Evolutionary conservation across 2,797 vertebrate species (phyloP), one percentile per base, ranked within the genome.

Genomic region (Channallabes apus): DNA sequence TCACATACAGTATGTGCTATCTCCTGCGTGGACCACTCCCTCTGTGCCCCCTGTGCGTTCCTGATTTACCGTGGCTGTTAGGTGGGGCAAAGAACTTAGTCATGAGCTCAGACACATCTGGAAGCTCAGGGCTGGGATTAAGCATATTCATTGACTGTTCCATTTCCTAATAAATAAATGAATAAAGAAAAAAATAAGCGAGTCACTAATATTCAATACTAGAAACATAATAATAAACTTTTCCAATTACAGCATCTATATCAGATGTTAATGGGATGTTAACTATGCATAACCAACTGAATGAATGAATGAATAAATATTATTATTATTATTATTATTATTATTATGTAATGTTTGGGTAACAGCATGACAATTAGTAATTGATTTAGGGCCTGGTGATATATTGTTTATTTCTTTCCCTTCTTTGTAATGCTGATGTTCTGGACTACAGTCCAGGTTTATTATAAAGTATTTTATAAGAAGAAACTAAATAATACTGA

Each of bases 81-180:
- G 96, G 95, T 88, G 96, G 95, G 88, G 95, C 95, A 90, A 97
- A 96, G 77, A 97, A 95, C 91, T 96, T 95, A 88, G 96, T 97
- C 96, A 97, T 97, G 89, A 97, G 96, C 86, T 97, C 96, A 24
- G 96, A 97, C 83, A 97, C 96, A 91, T 97, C 96, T 67, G 96
- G 96, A 77, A 97, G 90, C 78, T 97, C 96, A 1, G 95, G 95
- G 91, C 96, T 97, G 86, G 96, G 96, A 92, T 96, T 96, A 91
- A 97, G 89, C 96, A 96, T 96, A 87, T 96, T 97, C 96, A 97
- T 97, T 24, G 96, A 97, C 85, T 97, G 96, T 82, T 97, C 96
- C 96, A 97, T 97, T 92, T 97, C 96, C 96, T 97, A 90, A 64
- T 46, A 65, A 64, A 64, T 17, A n/a, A 56, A 69, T 2, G 61